Conservation (phyloP, 2,888 invertebrate genomes). For the Dorcus parallelipipedus region DNA sequence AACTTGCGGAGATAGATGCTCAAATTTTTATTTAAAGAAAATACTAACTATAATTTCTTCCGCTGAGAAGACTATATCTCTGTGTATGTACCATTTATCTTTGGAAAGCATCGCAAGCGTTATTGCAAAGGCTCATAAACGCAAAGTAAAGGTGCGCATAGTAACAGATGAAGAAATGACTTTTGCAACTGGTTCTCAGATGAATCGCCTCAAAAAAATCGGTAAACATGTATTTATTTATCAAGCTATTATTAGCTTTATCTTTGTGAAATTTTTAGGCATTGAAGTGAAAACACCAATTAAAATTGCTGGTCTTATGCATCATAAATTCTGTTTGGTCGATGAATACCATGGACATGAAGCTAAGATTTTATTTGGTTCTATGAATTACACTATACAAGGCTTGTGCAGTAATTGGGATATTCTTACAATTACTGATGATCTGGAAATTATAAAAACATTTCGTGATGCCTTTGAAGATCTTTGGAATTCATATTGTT, state of each 20-base stretch:
- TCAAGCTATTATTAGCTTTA: background rate
- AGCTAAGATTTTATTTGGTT: constrained; percentile 38
- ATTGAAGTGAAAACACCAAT: constrained; percentile 50
- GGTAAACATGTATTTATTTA: constrained; percentile 5
- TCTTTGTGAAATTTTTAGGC: constrained; percentile 48
- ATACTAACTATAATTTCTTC: constrained; percentile 3
- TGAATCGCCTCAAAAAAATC: background rate
- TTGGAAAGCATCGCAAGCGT: constrained; percentile 7
- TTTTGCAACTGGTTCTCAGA: constrained; percentile 9
- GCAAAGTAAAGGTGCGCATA: constrained; percentile 6
- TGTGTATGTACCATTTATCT: constrained; percentile 14
- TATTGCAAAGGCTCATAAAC: constrained; percentile 3
- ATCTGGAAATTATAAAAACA: constrained; percentile 29
- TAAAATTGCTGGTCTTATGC: constrained; percentile 59
- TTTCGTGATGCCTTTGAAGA: constrained; percentile 37
- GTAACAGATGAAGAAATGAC: constrained; percentile 16
- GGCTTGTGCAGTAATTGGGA: constrained; percentile 38
- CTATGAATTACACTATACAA: constrained; percentile 37
- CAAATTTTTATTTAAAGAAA: constrained; percentile 7
- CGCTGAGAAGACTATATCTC: constrained; percentile 10
- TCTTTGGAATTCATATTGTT: constrained; percentile 28
- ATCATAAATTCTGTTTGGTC: constrained; percentile 60
- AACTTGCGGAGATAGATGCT: constrained; percentile 12
- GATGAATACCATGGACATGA: constrained; percentile 30
- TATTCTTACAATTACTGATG: constrained; percentile 34